Evolutionary conservation across 2,797 vertebrate species (phyloP).

Genomic region (Apogon talboti): DNA sequence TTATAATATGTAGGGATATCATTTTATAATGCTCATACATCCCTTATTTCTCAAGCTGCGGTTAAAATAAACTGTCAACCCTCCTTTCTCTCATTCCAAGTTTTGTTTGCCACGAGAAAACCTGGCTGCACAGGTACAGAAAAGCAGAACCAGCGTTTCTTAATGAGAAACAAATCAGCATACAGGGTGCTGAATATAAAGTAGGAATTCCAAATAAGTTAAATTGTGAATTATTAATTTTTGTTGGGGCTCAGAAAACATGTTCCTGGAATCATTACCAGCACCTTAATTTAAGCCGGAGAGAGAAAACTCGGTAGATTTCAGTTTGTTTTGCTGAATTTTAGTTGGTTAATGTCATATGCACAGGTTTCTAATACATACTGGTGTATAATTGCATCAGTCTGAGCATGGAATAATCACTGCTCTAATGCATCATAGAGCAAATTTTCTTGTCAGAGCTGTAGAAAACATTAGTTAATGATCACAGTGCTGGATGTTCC

Average conservation of each 20-base stretch:
- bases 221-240: constrained; percentile 3
- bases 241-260: constrained; percentile 1
- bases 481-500: neutral
- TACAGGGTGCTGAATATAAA: constrained; percentile 9
- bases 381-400: neutral
- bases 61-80: constrained; percentile 9
- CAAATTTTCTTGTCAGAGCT: neutral
- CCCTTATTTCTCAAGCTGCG: neutral
- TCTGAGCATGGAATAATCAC: neutral
- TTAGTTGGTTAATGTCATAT: too few species aligned
- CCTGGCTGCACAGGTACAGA: neutral
- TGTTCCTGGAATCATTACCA: neutral
- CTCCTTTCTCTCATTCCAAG: constrained; percentile 2
- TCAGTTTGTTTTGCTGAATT: too few species aligned
- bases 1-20: neutral
- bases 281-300: too few species aligned
- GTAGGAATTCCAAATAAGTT: constrained; percentile 5
- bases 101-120: constrained; percentile 8
- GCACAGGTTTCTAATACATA: neutral
- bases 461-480: neutral
- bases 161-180: constrained; percentile 14
- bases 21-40: neutral
- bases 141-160: neutral
- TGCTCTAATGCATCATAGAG: neutral
- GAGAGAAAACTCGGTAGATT: too few species aligned